A percentile compares a stretch with the other conserved stretches of the same genome.
These are phyloP conservation scores for Ectemnius continuus DNA, from an alignment of 2,888 invertebrate species.

Conservation along the genomic window DNA sequence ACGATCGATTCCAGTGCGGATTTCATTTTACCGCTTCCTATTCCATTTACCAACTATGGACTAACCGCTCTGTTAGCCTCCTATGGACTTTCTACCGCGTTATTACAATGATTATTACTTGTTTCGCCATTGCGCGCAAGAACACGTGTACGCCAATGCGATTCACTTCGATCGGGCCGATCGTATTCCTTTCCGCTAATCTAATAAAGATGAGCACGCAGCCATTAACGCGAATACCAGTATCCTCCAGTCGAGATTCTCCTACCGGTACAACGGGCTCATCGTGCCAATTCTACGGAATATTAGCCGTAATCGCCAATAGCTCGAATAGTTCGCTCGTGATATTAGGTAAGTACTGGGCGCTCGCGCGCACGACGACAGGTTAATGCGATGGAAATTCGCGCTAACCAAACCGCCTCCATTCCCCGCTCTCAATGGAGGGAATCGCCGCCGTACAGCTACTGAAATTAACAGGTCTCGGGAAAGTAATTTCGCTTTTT, in stretches of 20 bases:
- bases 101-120: no score
- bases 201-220: constrained; percentile 29
- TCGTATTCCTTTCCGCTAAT: constrained; percentile 40
- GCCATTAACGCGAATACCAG: constrained; percentile 12
- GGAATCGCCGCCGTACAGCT: no score
- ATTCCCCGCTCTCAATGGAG: constrained; percentile 21
- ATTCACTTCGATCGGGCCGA: neutral
- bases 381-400: constrained; percentile 59
- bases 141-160: neutral
- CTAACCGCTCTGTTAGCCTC: no score
- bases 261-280: no score
- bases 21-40: constrained; percentile 29
- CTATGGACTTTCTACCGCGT: no score
- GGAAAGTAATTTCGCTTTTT: no score
- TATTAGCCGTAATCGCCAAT: constrained; percentile 70
- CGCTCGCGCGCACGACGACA: constrained; percentile 52
- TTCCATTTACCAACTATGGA: constrained; percentile 27
- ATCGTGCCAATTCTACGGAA: constrained; percentile 27
- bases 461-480: constrained; percentile 8
- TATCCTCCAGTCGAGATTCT: no score
- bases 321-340: constrained; percentile 58
- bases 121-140: no score
- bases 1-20: constrained; percentile 44
- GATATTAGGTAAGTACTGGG: constrained; percentile 46
- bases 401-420: constrained; percentile 54